These are phyloP conservation scores for Perdita meconis DNA, from an alignment of 2,888 invertebrate species.

Conservation along the genomic window DNA sequence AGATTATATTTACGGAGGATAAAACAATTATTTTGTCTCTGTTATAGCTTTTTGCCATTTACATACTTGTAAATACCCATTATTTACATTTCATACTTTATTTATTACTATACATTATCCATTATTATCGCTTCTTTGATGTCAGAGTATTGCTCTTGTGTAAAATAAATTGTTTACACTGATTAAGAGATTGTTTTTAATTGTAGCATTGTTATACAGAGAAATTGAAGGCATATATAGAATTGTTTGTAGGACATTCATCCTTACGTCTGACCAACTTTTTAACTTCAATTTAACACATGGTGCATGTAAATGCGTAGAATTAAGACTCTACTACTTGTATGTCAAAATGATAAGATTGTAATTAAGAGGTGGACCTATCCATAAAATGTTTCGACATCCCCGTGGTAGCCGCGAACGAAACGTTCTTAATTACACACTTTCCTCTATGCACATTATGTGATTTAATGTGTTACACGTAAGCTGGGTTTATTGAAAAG, in stretches of 20 bases:
- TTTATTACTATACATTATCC: conserved; percentile 82
- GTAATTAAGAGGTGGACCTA: conserved; percentile 59
- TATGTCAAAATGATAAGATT: conserved; percentile 66
- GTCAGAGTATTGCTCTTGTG: conserved; percentile 80
- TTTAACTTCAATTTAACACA: conserved; percentile 57
- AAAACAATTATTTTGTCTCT: conserved; percentile 77
- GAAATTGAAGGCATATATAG: conserved; percentile 64
- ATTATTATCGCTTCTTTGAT: conserved; percentile 76
- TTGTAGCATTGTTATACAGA: conserved; percentile 75
- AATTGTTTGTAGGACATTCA: conserved; percentile 75
- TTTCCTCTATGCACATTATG: conserved; percentile 60
- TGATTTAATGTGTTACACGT: conserved; percentile 57
- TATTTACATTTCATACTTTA: conserved; percentile 83
- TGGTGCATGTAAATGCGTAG: conserved; percentile 77
- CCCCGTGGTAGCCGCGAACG: conserved; percentile 39
- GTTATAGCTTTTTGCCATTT: conserved; percentile 83
- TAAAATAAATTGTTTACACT: conserved; percentile 83
- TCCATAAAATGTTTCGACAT: conserved; percentile 41
- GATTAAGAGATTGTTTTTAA: conserved; percentile 73
- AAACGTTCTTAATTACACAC: conserved; percentile 53
- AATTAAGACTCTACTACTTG: conserved; percentile 72
- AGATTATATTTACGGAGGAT: conserved; percentile 67
- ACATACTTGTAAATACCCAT: conserved; percentile 84
- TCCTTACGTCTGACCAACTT: conserved; percentile 66
- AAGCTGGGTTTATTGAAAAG: conserved; percentile 71